phyloP scores from a whole-genome alignment of 2,888 invertebrate species.

The Chymomyza amoena region DNA sequence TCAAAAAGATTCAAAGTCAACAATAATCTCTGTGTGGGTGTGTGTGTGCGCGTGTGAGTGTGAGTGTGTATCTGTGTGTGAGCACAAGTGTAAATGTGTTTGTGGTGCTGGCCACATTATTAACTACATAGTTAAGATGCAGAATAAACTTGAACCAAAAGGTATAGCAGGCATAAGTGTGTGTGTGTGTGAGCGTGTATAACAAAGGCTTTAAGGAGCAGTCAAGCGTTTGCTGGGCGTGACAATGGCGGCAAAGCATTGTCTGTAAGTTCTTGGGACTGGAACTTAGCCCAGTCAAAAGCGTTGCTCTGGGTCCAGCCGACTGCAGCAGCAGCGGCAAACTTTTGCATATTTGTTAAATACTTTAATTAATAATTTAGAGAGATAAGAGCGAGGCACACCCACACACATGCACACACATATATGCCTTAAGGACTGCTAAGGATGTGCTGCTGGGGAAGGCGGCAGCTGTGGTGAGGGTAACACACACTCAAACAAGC shows the following conservation, averaged over 20 bases:
- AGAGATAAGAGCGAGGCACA: conserved; percentile 31
- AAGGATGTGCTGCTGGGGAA: background rate
- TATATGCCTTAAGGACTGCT: background rate
- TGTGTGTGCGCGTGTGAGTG: background rate
- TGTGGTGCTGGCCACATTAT: conserved; percentile 57
- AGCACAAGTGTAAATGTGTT: background rate
- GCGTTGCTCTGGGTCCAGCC: background rate
- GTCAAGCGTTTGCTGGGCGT: conserved; percentile 27
- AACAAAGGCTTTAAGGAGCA: conserved; percentile 21
- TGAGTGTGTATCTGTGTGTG: background rate
- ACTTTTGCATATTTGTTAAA: conserved; percentile 73
- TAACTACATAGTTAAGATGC: conserved; percentile 55
- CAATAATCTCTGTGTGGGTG: conserved; percentile 16
- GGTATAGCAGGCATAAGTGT: background rate
- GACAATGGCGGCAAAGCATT: background rate
- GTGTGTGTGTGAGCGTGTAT: background rate
- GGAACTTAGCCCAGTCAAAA: background rate
- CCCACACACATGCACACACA: background rate
- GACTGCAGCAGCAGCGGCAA: conserved; percentile 23
- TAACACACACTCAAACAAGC: conserved; percentile 20
- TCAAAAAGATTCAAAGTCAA: conserved; percentile 67
- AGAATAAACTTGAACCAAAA: conserved; percentile 55
- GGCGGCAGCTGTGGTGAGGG: background rate
- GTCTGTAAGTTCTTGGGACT: background rate
- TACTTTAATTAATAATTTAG: conserved; percentile 77